phyloP scores from a whole-genome alignment of 2,797 vertebrate species.

The Vipera ursinii region DNA sequence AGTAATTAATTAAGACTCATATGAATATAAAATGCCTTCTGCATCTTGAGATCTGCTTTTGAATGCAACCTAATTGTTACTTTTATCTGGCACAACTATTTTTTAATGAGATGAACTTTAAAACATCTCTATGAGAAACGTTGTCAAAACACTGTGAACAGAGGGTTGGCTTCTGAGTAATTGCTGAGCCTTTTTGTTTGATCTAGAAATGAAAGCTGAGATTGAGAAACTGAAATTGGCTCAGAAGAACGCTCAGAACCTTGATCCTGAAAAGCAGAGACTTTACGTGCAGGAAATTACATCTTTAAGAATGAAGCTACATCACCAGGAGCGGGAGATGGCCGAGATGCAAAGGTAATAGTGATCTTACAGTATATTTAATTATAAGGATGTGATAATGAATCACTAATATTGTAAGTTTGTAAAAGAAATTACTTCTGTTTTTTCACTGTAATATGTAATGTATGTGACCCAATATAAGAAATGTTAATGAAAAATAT shows the following conservation, averaged over 20 bases:
- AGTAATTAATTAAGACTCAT: neutral
- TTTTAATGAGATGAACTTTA: neutral
- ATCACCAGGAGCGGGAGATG: conserved; percentile 89
- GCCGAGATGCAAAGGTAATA: conserved; percentile 85
- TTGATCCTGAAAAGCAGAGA: conserved; percentile 84
- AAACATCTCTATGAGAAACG: neutral
- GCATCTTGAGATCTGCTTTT: neutral
- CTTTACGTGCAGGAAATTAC: conserved; percentile 86
- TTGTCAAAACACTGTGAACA: neutral
- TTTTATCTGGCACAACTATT: neutral
- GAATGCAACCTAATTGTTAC: neutral
- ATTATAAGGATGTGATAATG: neutral
- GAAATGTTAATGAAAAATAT: neutral
- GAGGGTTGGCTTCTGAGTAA: neutral
- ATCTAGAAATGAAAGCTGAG: conserved; percentile 90
- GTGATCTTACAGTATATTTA: neutral
- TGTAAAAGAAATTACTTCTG: neutral
- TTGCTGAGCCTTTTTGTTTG: conserved; percentile 10
- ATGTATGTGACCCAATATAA: neutral
- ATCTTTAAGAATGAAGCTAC: conserved; percentile 80
- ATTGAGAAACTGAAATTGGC: conserved; percentile 91
- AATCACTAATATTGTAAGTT: neutral
- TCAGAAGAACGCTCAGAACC: conserved; percentile 80
- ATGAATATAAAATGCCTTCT: neutral
- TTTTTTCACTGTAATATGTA: neutral